Evolutionary conservation across 2,888 invertebrate genomes (phyloP).

Genomic region (Chelonus formosanus): DNA sequence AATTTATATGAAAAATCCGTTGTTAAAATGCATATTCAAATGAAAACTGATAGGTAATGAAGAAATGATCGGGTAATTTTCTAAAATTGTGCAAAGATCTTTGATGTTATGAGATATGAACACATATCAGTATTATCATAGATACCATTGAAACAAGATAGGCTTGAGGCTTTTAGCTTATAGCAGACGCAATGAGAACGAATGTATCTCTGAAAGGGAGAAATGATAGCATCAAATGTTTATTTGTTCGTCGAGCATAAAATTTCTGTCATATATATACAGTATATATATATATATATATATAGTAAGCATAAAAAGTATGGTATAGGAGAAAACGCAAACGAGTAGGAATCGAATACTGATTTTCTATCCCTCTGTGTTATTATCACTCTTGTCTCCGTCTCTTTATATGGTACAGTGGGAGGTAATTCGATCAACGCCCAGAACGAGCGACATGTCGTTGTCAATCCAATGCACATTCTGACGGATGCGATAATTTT

Average conservation of each 20-base stretch:
- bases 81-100: not conserved
- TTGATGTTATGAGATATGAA: not conserved
- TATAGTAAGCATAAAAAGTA: not conserved
- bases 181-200: constrained; percentile 5
- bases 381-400: constrained; percentile 12
- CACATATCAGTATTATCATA: constrained; percentile 40
- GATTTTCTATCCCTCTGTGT: not conserved
- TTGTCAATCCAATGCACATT: constrained; percentile 37
- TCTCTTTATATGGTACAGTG: constrained; percentile 14
- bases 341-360: constrained; percentile 10
- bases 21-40: too few relatives aligned
- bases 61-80: too few relatives aligned
- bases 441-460: constrained; percentile 32
- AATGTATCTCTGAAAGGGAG: constrained; percentile 7
- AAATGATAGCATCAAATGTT: constrained; percentile 1
- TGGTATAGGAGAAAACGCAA: not conserved
- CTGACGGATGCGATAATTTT: constrained; percentile 40
- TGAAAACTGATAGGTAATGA: too few relatives aligned
- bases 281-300: not conserved
- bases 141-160: constrained; percentile 53
- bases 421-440: constrained; percentile 40
- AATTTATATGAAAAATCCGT: too few relatives aligned
- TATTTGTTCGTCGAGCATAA: constrained; percentile 13
- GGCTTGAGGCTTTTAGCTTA: constrained; percentile 37
- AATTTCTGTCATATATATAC: constrained; percentile 4